phyloP scores from a whole-genome alignment of 1,140 invertebrate genomes.

The Brachionus paranguensis region DNA sequence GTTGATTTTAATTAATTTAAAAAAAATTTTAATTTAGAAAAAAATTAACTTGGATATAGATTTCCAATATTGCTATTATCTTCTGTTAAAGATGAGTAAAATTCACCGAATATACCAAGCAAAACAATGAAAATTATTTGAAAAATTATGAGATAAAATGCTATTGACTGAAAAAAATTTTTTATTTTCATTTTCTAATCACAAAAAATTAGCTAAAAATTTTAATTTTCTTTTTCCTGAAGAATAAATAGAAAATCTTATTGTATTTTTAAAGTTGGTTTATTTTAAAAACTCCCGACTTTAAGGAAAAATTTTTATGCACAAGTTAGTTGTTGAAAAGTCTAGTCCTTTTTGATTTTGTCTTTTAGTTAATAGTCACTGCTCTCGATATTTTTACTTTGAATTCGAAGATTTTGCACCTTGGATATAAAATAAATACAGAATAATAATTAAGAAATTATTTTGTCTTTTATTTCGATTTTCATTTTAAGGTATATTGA shows the following conservation, averaged over 20 bases:
- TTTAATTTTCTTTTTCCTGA: no score
- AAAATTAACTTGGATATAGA: neutral
- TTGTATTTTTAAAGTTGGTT: no score
- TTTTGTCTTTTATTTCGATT: neutral
- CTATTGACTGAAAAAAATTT: neutral
- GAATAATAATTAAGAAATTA: neutral
- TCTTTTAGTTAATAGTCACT: neutral
- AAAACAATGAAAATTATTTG: slow-evolving; percentile 14
- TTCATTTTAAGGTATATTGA: neutral
- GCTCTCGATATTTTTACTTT: neutral
- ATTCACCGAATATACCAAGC: neutral
- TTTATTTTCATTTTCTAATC: neutral
- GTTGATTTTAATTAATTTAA: neutral
- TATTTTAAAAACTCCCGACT: neutral
- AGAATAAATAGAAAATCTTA: no score
- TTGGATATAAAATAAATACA: no score
- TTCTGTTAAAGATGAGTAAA: neutral
- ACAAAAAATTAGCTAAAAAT: neutral
- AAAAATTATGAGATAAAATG: neutral
- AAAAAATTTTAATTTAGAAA: neutral
- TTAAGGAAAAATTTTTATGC: neutral
- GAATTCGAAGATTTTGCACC: neutral
- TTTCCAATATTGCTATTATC: neutral
- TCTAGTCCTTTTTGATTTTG: no score
- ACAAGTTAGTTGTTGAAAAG: neutral